These are phyloP conservation scores for Spondyliosoma cantharus DNA, from an alignment of 2,797 vertebrate species.

Conservation along the genomic window DNA sequence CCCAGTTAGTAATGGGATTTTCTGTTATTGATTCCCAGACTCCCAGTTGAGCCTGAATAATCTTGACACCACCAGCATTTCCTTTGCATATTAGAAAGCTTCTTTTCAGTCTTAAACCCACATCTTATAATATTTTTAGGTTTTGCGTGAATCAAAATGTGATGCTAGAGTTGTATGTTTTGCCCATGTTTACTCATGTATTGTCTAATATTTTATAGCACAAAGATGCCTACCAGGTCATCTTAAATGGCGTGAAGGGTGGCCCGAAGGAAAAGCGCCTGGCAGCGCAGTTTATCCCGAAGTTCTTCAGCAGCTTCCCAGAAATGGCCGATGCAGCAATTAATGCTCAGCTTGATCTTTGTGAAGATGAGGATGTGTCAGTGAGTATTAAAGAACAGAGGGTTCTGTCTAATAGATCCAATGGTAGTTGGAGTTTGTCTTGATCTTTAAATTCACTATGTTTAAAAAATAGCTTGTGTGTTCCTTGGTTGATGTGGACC, in stretches of 20 bases:
- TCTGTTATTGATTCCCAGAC: not conserved
- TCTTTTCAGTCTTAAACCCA: not conserved
- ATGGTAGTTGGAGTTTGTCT: not conserved
- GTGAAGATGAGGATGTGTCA: constrained; percentile 98
- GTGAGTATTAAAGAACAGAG: constrained; percentile 83
- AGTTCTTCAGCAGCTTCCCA: constrained; percentile 98
- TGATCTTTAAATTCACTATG: not conserved
- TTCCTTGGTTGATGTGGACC: not conserved
- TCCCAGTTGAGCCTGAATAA: not conserved
- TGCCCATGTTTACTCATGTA: not conserved
- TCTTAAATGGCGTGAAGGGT: constrained; percentile 95
- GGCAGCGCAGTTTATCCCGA: constrained; percentile 98
- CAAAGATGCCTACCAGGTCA: constrained; percentile 96
- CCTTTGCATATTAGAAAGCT: not conserved
- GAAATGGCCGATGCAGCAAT: constrained; percentile 96
- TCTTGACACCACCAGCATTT: not conserved
- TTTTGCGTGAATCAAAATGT: not conserved
- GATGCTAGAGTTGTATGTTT: accelerated
- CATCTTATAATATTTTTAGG: not conserved
- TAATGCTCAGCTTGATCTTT: constrained; percentile 97
- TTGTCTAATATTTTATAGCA: constrained; percentile 82
- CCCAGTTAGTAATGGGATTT: not conserved
- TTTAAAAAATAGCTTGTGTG: not conserved
- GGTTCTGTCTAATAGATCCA: not conserved
- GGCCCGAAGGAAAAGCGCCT: constrained; percentile 97